Percentiles rank a stretch among this genome's conserved stretches.
These are phyloP conservation scores for Pseudomyrmex cubaensis DNA, from an alignment of 1,140 invertebrate genomes.

Conservation along the genomic window DNA sequence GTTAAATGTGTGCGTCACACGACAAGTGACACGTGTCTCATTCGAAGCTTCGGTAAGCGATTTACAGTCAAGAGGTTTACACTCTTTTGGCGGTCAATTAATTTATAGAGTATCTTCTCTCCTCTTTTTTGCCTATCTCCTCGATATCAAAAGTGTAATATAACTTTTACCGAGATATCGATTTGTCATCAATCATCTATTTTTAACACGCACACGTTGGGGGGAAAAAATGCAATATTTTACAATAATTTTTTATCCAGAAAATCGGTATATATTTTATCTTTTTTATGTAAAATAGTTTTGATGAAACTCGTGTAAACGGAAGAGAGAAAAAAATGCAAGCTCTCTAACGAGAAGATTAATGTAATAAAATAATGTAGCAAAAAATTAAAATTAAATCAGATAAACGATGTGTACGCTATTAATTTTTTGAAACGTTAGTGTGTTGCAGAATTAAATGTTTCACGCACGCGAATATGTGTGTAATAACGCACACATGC, in stretches of 20 bases:
- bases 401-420: too few relatives aligned
- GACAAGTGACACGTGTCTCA: constrained; percentile 38
- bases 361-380: too few relatives aligned
- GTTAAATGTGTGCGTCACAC: constrained; percentile 22
- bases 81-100: not conserved
- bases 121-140: not conserved
- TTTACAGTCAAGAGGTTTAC: constrained; percentile 31
- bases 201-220: too few relatives aligned
- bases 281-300: too few relatives aligned
- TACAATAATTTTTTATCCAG: too few relatives aligned
- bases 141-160: constrained; percentile 7
- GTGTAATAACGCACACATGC: constrained; percentile 1
- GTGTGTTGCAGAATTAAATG: too few relatives aligned
- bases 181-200: constrained; percentile 2
- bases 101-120: not conserved
- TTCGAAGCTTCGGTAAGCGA: constrained; percentile 26
- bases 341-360: too few relatives aligned
- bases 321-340: too few relatives aligned
- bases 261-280: too few relatives aligned
- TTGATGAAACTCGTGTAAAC: too few relatives aligned
- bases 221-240: not conserved
- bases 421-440: too few relatives aligned
- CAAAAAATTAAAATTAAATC: too few relatives aligned
- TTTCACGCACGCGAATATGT: not conserved
- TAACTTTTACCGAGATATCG: not conserved